Evolutionary conservation across 92 coral and sea anemone genomes (phyloP).

Genomic region (Zoanthus sansibaricus): DNA sequence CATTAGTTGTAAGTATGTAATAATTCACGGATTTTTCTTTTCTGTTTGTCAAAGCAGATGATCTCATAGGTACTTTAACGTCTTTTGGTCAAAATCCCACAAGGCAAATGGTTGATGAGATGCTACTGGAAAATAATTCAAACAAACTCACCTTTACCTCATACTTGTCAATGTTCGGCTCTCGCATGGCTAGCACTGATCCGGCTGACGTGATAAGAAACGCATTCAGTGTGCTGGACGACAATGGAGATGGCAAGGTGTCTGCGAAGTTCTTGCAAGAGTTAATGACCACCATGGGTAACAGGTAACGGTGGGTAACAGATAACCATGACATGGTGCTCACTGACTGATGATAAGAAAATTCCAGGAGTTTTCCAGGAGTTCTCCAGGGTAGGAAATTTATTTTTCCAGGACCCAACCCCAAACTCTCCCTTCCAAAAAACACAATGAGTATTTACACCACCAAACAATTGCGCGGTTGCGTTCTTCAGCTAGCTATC

Average conservation of each 20-base stretch:
- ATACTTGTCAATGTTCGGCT: slow-evolving; percentile 33
- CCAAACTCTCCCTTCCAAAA: too few relatives aligned
- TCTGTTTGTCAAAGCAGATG: neutral
- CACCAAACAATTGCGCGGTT: too few relatives aligned
- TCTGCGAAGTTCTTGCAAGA: neutral
- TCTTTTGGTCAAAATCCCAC: slow-evolving; percentile 41
- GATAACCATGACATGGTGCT: too few relatives aligned
- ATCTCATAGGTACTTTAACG: slow-evolving; percentile 26
- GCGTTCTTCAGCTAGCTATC: too few relatives aligned
- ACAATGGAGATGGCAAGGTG: slow-evolving; percentile 37
- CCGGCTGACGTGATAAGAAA: slow-evolving; percentile 42
- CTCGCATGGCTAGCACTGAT: slow-evolving; percentile 47
- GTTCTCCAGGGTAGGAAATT: too few relatives aligned
- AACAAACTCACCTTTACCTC: slow-evolving; percentile 27
- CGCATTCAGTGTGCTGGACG: slow-evolving; percentile 45
- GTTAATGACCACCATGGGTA: slow-evolving; percentile 4
- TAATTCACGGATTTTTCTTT: neutral
- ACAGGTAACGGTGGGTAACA: neutral
- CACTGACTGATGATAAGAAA: too few relatives aligned
- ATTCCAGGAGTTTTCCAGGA: too few relatives aligned
- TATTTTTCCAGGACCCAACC: too few relatives aligned
- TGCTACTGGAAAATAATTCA: slow-evolving; percentile 8
- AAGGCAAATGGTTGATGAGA: slow-evolving; percentile 13
- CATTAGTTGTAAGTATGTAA: neutral
- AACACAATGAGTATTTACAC: too few relatives aligned